Percentiles rank a stretch among this genome's conserved stretches.
Conservation (phyloP, 2,888 invertebrate species). For the Smittia aterrima region DNA sequence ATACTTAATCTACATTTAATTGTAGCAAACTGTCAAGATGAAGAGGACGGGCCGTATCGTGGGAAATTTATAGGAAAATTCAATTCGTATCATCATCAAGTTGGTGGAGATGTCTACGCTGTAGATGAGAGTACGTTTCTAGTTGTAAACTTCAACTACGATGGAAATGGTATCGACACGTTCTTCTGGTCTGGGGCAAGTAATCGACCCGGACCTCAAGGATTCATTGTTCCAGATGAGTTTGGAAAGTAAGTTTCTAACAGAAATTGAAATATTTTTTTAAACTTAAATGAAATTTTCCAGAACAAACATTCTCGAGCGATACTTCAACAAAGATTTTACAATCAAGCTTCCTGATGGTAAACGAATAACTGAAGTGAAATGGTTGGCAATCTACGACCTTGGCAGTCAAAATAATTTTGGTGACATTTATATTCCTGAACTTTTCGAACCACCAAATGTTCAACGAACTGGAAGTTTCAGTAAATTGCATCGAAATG, state of each 20-base stretch:
- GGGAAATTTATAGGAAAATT: conserved; percentile 81
- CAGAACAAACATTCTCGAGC: conserved; percentile 79
- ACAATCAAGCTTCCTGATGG: conserved; percentile 77
- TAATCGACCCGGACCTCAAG: conserved; percentile 83
- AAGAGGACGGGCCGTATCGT: conserved; percentile 71
- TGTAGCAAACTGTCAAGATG: conserved; percentile 52
- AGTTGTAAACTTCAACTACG: conserved; percentile 79
- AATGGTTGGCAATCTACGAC: conserved; percentile 89
- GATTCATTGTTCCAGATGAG: conserved; percentile 87
- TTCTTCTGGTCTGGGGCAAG: conserved; percentile 93
- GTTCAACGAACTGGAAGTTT: conserved; percentile 61
- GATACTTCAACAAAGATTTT: conserved; percentile 84
- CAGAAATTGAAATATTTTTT: background rate
- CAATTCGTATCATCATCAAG: conserved; percentile 72
- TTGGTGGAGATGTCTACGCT: conserved; percentile 84
- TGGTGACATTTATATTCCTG: conserved; percentile 86
- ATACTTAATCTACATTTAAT: background rate
- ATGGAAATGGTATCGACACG: conserved; percentile 86
- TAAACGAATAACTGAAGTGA: conserved; percentile 81
- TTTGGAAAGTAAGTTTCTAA: conserved; percentile 68
- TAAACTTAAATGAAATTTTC: background rate
- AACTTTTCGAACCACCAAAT: conserved; percentile 83
- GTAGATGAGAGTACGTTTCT: conserved; percentile 82
- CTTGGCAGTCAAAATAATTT: conserved; percentile 82
- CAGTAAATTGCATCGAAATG: conserved; percentile 62